Conservation (phyloP, 1,140 invertebrate species). For the Lucilia sericata region DNA sequence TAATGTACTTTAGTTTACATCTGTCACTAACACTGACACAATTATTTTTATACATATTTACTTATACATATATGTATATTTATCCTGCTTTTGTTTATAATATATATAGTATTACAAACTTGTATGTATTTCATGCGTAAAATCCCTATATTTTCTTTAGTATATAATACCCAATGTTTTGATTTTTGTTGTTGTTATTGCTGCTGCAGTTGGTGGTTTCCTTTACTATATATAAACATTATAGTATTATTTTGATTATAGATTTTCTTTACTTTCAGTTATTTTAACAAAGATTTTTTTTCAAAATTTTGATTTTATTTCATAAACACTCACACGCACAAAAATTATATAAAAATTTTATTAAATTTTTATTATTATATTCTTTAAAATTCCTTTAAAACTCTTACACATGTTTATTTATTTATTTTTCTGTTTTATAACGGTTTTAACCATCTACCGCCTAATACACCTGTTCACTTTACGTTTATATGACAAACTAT, state of each 20-base stretch:
- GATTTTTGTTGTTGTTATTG: no score
- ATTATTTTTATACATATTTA: no score
- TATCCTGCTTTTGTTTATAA: no score
- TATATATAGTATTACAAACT: no score
- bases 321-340: not conserved
- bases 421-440: not conserved
- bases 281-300: not conserved
- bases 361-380: not conserved
- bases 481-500: conserved; percentile 36
- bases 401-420: not conserved
- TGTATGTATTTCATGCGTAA: not conserved
- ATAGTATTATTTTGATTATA: no score
- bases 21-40: no score
- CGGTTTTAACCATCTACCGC: not conserved
- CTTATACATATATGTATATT: no score
- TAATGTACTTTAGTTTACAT: no score
- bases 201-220: no score
- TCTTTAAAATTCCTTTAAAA: not conserved
- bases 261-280: not conserved
- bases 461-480: conserved; percentile 38
- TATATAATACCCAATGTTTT: no score
- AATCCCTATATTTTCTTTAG: not conserved
- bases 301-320: not conserved
- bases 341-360: not conserved
- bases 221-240: no score